Percentiles rank a stretch among this genome's conserved stretches.
Evolutionary conservation across 2,797 vertebrate species (phyloP).

Genomic region (Danio kyathit): DNA sequence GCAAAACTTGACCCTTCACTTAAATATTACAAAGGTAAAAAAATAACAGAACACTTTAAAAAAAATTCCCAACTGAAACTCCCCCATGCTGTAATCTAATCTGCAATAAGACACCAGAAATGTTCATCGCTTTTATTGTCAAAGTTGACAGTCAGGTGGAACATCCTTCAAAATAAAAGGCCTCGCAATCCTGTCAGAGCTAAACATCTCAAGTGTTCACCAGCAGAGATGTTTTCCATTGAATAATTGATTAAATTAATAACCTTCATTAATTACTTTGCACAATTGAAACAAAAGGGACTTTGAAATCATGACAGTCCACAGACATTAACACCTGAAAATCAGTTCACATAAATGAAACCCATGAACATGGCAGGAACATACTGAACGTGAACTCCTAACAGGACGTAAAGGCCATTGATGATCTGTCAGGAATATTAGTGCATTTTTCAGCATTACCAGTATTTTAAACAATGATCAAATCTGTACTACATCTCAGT

Average conservation of each 20-base stretch:
- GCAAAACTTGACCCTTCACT: no score
- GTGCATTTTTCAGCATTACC: background rate
- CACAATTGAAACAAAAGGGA: background rate
- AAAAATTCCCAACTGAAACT: no score
- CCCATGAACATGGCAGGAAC: background rate
- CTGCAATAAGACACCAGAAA: background rate
- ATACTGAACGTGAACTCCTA: background rate
- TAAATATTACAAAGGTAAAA: no score
- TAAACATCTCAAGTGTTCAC: background rate
- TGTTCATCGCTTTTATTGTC: background rate
- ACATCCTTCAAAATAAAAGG: slow-evolving; percentile 3
- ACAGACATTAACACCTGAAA: background rate
- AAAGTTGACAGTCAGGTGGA: background rate
- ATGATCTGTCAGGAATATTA: background rate
- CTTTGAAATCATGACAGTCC: no score
- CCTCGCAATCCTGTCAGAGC: background rate
- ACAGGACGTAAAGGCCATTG: background rate
- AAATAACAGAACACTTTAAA: no score
- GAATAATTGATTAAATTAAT: background rate
- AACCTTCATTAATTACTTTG: background rate
- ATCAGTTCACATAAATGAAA: background rate
- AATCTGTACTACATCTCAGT: background rate
- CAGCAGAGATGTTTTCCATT: background rate
- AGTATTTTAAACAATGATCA: background rate
- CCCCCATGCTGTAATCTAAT: background rate